These are phyloP conservation scores for Microtus californicus DNA, from an alignment of 2,797 vertebrate genomes.

Conservation along the genomic window DNA sequence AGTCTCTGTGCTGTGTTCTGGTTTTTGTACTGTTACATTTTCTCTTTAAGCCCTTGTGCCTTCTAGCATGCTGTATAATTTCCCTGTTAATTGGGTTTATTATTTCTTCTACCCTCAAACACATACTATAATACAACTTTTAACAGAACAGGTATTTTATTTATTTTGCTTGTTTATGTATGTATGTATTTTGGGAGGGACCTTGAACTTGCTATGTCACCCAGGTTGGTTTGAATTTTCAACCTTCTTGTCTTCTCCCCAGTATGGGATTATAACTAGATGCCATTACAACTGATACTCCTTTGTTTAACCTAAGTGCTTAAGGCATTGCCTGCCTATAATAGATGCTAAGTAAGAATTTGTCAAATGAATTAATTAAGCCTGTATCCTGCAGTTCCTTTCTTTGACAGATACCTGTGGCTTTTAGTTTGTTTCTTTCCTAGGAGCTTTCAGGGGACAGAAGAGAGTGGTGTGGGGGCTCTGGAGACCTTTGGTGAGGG, in stretches of 20 bases:
- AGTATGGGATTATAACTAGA: neutral
- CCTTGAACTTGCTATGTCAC: neutral
- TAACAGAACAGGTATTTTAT: neutral
- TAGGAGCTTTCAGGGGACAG: constrained; percentile 20
- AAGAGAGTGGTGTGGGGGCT: neutral
- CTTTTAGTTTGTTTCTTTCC: constrained; percentile 35
- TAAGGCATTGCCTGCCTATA: neutral
- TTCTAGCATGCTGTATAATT: neutral
- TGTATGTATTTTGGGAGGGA: neutral
- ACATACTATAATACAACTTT: neutral
- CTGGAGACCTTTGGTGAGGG: neutral
- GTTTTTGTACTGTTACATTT: neutral
- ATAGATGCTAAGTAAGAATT: constrained; percentile 17
- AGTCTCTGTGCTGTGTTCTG: neutral
- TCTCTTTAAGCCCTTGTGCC: neutral
- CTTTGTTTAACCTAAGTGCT: constrained; percentile 36
- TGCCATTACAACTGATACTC: too few relatives aligned
- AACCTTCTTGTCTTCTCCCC: too few relatives aligned
- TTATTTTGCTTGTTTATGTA: neutral
- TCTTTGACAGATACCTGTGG: neutral
- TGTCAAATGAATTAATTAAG: constrained; percentile 30
- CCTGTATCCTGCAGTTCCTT: neutral
- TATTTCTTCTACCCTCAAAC: neutral
- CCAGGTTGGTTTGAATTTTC: neutral
- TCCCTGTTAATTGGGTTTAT: constrained; percentile 35